Evolutionary conservation across 2,113 vertebrate genomes (phyloP), one percentile per base, ranked within the genome.

Genomic region (Bostrychus sinensis): DNA sequence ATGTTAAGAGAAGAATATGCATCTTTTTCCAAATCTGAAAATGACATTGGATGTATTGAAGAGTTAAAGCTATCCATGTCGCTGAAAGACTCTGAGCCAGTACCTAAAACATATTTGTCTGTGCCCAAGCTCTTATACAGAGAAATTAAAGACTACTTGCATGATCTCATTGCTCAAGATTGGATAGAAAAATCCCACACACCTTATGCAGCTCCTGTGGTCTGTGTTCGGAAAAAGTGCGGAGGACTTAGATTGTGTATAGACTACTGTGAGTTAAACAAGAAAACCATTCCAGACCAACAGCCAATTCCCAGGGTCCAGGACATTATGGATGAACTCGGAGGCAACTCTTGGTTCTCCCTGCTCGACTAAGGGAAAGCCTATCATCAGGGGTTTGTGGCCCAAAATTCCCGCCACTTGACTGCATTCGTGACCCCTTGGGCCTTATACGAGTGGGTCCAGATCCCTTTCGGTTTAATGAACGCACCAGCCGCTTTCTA

Each of bases 371-470:
- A 59, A n/a, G 56, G 38, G 5, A 43, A 59, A 16, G 38, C 56
- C n/a, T 59, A 59, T 9, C 37, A 30, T 11, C 56, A 43, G 5
- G 56, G 39, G 3, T 59, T 59, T 11, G 43, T 43, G 39, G 4
- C n/a, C 2, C 17, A 20, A 4, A 16, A 46, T 5, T 43, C 39
- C 5, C 43, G 11, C 1, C 57, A 34, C 6, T 1, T 60, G 5
- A 32, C 57, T 8, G 57, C 39, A 19, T 32, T 60, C 9, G 57
- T 60, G 57, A 60, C 26, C 1, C 26, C 57, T 11, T 43, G 26
- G 42, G 41, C 26, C 13, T 13, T 46, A 38, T 56, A 32, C 8
- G 30, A 32, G 8, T 32, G 30, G 30, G 30, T 32, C 5, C 30
- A 8, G 8, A 8, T 32, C n/a, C 32, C 19, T 2, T 55, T 56